Evolutionary conservation across 2,113 vertebrate species (phyloP).

Genomic region (Lutjanus erythropterus): DNA sequence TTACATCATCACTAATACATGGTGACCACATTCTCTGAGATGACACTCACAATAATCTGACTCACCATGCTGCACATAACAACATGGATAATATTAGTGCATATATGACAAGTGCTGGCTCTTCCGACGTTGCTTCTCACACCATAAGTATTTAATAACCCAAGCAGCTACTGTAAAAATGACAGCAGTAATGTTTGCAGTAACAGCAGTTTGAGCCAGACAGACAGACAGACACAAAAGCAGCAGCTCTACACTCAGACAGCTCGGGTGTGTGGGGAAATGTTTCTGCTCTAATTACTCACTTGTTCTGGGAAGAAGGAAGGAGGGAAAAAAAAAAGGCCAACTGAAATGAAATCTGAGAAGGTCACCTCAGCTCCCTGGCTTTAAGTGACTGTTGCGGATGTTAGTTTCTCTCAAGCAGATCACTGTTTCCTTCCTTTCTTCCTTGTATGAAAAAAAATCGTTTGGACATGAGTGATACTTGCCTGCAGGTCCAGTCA

Average conservation of each 20-base stretch:
- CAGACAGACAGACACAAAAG: slow-evolving; percentile 44
- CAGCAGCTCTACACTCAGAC: slow-evolving; percentile 54
- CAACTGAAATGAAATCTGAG: slow-evolving; percentile 73
- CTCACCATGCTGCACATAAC: slow-evolving; percentile 25
- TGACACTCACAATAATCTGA: slow-evolving; percentile 38
- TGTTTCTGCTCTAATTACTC: slow-evolving; percentile 82
- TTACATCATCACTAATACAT: slow-evolving; percentile 9
- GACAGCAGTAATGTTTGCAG: slow-evolving; percentile 19
- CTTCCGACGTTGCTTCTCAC: slow-evolving; percentile 8
- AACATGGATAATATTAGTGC: slow-evolving; percentile 14
- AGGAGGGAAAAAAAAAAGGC: not conserved
- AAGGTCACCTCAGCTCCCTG: slow-evolving; percentile 76
- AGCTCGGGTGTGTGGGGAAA: slow-evolving; percentile 60
- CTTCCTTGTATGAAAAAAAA: not conserved
- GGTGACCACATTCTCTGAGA: slow-evolving; percentile 37
- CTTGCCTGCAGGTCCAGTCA: slow-evolving; percentile 37
- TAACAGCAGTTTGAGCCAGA: slow-evolving; percentile 34
- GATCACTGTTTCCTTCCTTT: slow-evolving; percentile 6
- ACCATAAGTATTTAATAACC: not conserved
- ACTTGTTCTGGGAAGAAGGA: slow-evolving; percentile 73
- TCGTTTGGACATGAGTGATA: slow-evolving; percentile 39
- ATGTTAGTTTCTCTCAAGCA: slow-evolving; percentile 54
- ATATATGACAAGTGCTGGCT: slow-evolving; percentile 16
- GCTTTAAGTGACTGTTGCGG: slow-evolving; percentile 64
- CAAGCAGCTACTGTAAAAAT: slow-evolving; percentile 17